phyloP scores from a whole-genome alignment of 2,113 vertebrate genomes.

The Pampusana beccarii region DNA sequence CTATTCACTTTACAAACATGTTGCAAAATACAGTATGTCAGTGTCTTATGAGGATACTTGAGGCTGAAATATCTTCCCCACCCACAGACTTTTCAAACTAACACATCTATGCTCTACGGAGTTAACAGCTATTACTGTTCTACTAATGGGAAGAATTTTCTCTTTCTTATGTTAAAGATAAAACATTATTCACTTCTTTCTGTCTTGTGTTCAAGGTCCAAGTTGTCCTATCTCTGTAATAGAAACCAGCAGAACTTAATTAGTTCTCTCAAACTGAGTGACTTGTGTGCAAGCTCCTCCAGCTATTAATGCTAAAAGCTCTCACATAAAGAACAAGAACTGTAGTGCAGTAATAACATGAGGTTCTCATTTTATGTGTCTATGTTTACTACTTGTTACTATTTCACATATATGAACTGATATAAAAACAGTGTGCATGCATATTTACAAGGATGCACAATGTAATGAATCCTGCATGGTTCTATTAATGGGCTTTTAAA shows the following conservation, averaged over 20 bases:
- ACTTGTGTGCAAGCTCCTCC: neutral
- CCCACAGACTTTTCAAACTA: neutral
- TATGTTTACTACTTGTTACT: constrained; percentile 28
- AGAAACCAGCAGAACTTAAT: constrained; percentile 28
- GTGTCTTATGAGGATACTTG: neutral
- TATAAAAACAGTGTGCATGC: neutral
- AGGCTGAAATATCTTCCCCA: constrained; percentile 25
- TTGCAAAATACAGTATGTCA: neutral
- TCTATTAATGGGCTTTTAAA: neutral
- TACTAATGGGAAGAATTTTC: constrained; percentile 24
- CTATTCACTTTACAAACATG: neutral
- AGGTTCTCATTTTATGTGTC: constrained; percentile 4
- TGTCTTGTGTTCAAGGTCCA: neutral
- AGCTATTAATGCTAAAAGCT: constrained; percentile 39
- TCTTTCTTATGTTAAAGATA: constrained; percentile 10
- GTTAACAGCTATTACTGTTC: constrained; percentile 12
- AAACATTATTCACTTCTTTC: constrained; percentile 1
- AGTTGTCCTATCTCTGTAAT: neutral
- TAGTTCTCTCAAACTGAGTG: constrained; percentile 1
- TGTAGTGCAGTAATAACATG: neutral
- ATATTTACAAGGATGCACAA: neutral
- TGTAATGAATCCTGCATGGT: neutral
- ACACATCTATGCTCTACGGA: neutral
- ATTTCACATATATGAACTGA: neutral
- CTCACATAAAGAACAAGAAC: constrained; percentile 31